Evolutionary conservation across 2,113 vertebrate genomes (phyloP).

Genomic region (Echinops telfairi): DNA sequence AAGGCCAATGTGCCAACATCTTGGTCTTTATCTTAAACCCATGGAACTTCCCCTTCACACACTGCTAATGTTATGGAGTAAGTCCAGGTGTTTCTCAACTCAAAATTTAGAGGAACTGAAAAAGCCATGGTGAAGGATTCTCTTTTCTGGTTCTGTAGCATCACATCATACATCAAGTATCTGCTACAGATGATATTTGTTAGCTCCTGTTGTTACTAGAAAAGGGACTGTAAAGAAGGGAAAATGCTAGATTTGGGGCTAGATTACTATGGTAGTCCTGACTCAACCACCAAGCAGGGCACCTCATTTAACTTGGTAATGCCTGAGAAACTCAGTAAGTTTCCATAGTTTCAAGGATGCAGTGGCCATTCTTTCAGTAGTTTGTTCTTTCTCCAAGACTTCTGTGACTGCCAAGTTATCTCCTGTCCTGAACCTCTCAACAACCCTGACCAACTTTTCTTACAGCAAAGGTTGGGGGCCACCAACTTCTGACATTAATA

Average conservation of each 20-base stretch:
- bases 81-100: slow-evolving; percentile 51
- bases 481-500: slow-evolving; percentile 38
- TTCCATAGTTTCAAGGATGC: background rate
- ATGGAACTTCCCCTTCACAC: slow-evolving; percentile 40
- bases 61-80: slow-evolving; percentile 23
- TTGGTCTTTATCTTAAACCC: slow-evolving; percentile 38
- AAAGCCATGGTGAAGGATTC: slow-evolving; percentile 28
- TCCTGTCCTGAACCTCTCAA: background rate
- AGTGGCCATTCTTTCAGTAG: slow-evolving; percentile 37
- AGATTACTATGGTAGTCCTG: background rate
- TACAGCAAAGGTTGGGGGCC: too few species aligned
- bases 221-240: background rate
- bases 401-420: slow-evolving; percentile 22
- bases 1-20: slow-evolving; percentile 49
- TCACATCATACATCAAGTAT: slow-evolving; percentile 28
- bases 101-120: slow-evolving; percentile 31
- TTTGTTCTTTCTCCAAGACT: slow-evolving; percentile 37
- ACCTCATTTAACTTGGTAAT: slow-evolving; percentile 48
- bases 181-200: background rate
- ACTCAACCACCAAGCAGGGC: background rate
- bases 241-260: slow-evolving; percentile 45
- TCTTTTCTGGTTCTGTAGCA: slow-evolving; percentile 8
- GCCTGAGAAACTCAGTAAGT: slow-evolving; percentile 24
- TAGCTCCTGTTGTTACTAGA: slow-evolving; percentile 9
- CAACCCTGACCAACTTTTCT: slow-evolving; percentile 50